Conservation (phyloP, 2,797 vertebrate genomes). For the Taenioides sp. region DNA sequence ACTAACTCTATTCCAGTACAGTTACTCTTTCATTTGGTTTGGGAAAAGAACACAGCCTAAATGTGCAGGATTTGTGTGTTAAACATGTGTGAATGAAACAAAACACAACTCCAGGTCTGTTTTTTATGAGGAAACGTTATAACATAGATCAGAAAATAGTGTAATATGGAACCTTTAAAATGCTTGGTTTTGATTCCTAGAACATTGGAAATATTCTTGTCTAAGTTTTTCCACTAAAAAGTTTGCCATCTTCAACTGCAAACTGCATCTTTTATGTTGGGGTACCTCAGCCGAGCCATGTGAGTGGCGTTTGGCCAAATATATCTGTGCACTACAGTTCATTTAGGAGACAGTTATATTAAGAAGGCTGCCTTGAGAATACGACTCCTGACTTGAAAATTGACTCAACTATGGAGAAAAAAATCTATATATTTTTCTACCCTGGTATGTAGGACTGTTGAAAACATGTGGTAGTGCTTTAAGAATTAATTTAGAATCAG, state of each 20-base stretch:
- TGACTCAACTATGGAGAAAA: conserved; percentile 9
- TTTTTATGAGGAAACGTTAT: too few species aligned
- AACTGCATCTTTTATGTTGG: conserved; percentile 4
- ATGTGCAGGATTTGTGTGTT: too few species aligned
- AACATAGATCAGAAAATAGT: too few species aligned
- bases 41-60: too few species aligned
- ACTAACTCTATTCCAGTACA: too few species aligned
- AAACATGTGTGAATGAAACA: too few species aligned
- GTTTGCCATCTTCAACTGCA: neutral
- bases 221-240: neutral
- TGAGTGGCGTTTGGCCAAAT: conserved; percentile 1
- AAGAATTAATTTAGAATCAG: conserved; percentile 24
- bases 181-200: neutral
- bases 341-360: conserved; percentile 33
- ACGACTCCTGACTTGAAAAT: conserved; percentile 22
- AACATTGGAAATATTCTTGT: neutral
- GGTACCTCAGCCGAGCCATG: neutral
- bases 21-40: too few species aligned
- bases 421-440: conserved; percentile 28
- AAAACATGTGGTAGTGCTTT: conserved; percentile 5
- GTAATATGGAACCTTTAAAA: neutral
- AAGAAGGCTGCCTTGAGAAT: conserved; percentile 25
- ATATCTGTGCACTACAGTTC: conserved; percentile 15
- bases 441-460: conserved; percentile 14
- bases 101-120: too few species aligned